Conservation (phyloP, 2,797 vertebrate genomes). For the Pseudochirops cupreus region DNA sequence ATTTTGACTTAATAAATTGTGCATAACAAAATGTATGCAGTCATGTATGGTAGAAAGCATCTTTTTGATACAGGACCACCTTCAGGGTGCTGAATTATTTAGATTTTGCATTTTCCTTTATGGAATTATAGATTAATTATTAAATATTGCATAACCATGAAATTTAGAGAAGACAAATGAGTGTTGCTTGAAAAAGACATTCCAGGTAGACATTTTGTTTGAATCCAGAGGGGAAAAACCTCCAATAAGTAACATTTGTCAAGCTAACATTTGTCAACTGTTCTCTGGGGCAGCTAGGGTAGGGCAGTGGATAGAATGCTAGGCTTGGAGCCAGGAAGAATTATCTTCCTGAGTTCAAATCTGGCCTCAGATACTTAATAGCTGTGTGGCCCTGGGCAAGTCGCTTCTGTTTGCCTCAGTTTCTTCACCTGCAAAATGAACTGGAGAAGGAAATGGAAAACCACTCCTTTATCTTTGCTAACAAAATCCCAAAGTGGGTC, state of each 20-base stretch:
- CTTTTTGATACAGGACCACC: slow-evolving; percentile 72
- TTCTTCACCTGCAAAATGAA: background rate
- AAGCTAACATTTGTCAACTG: background rate
- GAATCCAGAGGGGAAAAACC: background rate
- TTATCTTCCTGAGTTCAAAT: background rate
- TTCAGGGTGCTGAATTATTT: slow-evolving; percentile 38
- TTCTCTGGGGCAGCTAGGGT: background rate
- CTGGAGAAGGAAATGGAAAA: background rate
- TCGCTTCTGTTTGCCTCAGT: background rate
- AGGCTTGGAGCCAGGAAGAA: background rate
- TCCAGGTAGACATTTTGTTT: background rate
- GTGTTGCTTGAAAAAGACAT: background rate
- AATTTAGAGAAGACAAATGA: background rate
- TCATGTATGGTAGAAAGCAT: slow-evolving; percentile 81
- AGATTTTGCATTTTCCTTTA: slow-evolving; percentile 77
- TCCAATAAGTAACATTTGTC: background rate
- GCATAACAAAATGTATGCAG: slow-evolving; percentile 83
- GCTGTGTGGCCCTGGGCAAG: background rate
- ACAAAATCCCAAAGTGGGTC: background rate
- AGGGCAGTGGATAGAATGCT: too few species aligned
- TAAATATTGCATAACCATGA: background rate
- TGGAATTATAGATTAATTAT: slow-evolving; percentile 79
- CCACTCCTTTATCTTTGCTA: background rate
- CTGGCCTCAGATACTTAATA: background rate
- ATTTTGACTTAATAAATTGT: slow-evolving; percentile 76